Base-by-base conservation (phyloP, 2,113 vertebrate genomes). In the Lanius collurio region DNA sequence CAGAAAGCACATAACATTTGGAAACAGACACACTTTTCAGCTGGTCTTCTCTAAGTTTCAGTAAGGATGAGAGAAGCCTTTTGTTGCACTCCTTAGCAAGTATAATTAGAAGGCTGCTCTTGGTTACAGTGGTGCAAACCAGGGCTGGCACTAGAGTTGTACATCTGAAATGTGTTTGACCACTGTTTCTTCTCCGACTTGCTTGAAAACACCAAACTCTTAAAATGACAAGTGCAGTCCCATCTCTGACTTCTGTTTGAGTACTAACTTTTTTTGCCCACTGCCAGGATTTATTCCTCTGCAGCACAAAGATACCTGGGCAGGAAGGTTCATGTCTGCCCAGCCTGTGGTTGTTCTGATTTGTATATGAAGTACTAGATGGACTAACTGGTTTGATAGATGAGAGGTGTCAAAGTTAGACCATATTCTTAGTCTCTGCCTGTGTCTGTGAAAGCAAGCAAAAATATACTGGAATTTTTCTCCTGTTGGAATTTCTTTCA, bases 341-440 rank as follows among this genome's bases (percentile, higher is more conserved):
- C 73, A 93, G 67, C 37, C 83, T 85, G 87, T 95, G 90, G 60
- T 71, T 96, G 80, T 89, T 91, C 93, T 94, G 64, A 93, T 96
- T 89, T 87, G 52, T 85, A 7, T 92, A 26, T 67, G 68, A 88
- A 86, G 74, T 49, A 63, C 42, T 65, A 44, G 73, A 92, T 46
- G 67, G 69, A 80, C 63, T 82, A 75, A 80, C 35, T 64, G 30
- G 63, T 90, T 95, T 93, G 83, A 95, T 92, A 64, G 73, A 97
- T 90, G 81, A 86, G 77, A 79, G 33, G 33, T 81, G 79, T 93
- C 62, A 64, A 77, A 83, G 41, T 79, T 35, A 91, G 83, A 83
- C 46, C 73, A 41, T 68, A 59, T 89, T 8, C 52, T 76, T 91
- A 47, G 33, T 76, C 31, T 77, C 18, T 80, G 33, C 47, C n/a